Evolutionary conservation across 2,888 invertebrate species (phyloP).

Genomic region (Panopea generosa): DNA sequence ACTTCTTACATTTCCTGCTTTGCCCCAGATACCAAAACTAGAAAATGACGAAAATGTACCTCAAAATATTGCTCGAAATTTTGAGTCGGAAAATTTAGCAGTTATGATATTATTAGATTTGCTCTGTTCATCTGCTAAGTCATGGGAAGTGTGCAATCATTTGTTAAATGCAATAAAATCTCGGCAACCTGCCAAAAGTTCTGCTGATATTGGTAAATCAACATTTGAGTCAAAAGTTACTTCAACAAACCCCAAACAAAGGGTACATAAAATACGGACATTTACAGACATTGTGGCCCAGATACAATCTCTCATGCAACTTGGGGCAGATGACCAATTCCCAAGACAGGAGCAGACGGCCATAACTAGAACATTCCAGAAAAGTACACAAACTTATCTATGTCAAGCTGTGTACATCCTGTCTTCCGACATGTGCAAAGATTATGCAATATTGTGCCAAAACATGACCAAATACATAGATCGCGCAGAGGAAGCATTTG

Average conservation of each 20-base stretch:
- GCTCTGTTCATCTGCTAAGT: conserved; percentile 73
- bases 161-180: conserved; percentile 75
- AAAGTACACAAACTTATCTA: conserved; percentile 67
- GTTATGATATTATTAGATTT: conserved; percentile 80
- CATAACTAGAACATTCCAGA: conserved; percentile 56
- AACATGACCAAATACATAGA: conserved; percentile 60
- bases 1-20: conserved; percentile 68
- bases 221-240: too few species aligned
- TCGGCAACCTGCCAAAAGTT: conserved; percentile 14
- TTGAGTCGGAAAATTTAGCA: conserved; percentile 66
- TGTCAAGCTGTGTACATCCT: conserved; percentile 66
- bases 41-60: conserved; percentile 48
- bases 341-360: conserved; percentile 46
- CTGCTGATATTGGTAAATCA: neutral
- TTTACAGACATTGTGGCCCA: conserved; percentile 57
- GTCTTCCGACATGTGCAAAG: conserved; percentile 55
- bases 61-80: conserved; percentile 59
- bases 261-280: conserved; percentile 57
- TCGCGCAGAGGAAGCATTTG: conserved; percentile 59
- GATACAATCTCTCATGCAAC: conserved; percentile 64
- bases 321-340: conserved; percentile 59
- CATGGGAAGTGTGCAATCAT: conserved; percentile 78
- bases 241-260: conserved; percentile 27
- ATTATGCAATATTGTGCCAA: conserved; percentile 54
- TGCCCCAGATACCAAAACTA: conserved; percentile 60